Evolutionary conservation across 2,888 invertebrate species (phyloP).

Genomic region (Agrochola lota): DNA sequence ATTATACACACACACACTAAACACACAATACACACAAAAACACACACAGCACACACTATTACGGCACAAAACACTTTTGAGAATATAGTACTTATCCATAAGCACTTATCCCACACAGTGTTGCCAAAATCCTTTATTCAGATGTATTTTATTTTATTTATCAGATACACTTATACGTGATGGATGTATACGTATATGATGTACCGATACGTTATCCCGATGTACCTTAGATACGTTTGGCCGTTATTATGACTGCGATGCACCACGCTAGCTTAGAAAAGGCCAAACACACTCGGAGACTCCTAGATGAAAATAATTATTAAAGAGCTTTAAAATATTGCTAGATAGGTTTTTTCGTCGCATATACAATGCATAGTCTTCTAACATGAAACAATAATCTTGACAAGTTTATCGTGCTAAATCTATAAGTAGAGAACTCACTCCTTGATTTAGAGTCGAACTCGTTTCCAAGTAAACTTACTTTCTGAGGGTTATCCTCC

Average conservation of each 20-base stretch:
- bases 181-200: too few species aligned
- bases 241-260: too few species aligned
- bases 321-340: not conserved
- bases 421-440: slow-evolving; percentile 12
- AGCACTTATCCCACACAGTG: not conserved
- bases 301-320: not conserved
- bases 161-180: not conserved
- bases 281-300: not conserved
- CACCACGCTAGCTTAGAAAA: not conserved
- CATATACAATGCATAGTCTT: not conserved
- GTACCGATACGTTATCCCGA: too few species aligned
- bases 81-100: not conserved
- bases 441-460: not conserved
- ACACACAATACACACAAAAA: too few species aligned
- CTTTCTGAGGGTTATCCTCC: slow-evolving; percentile 25
- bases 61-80: not conserved
- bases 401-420: not conserved
- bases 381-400: not conserved
- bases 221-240: not conserved
- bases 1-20: not conserved
- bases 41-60: too few species aligned
- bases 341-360: not conserved
- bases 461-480: not conserved
- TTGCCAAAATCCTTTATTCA: not conserved
- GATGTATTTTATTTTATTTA: not conserved